These are phyloP conservation scores for Crepidodera aurea DNA, from an alignment of 2,888 invertebrate species.

Conservation along the genomic window DNA sequence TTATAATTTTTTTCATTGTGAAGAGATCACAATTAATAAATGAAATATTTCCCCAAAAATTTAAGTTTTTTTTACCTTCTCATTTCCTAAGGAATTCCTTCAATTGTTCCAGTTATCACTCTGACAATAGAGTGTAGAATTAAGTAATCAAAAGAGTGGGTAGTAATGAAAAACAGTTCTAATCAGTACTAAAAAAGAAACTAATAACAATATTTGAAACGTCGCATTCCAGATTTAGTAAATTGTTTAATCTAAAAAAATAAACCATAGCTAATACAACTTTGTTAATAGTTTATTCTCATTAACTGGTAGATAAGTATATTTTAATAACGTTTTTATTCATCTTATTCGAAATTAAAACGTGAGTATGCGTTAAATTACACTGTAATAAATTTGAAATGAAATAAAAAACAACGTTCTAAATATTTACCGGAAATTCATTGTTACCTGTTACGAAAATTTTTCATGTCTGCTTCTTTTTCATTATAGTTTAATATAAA, in stretches of 20 bases:
- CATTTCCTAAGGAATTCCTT: slow-evolving; percentile 3
- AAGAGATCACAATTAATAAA: too few species aligned
- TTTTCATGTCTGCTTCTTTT: slow-evolving; percentile 32
- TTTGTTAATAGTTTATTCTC: slow-evolving; percentile 26
- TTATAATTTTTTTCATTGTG: too few species aligned
- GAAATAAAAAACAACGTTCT: slow-evolving; percentile 29
- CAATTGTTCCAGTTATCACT: not conserved
- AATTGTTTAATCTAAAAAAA: slow-evolving; percentile 26
- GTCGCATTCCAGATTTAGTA: slow-evolving; percentile 29
- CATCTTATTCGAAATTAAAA: slow-evolving; percentile 37
- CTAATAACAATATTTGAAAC: slow-evolving; percentile 28
- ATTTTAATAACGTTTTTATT: slow-evolving; percentile 41
- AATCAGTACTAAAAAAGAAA: slow-evolving; percentile 23
- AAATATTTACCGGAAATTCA: slow-evolving; percentile 44
- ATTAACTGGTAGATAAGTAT: slow-evolving; percentile 31
- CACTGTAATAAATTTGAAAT: slow-evolving; percentile 38
- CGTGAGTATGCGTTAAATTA: slow-evolving; percentile 44
- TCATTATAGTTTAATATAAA: slow-evolving; percentile 39
- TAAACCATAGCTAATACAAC: slow-evolving; percentile 29
- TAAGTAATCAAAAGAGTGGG: slow-evolving; percentile 10
- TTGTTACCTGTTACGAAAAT: slow-evolving; percentile 42
- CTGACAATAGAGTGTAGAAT: slow-evolving; percentile 16
- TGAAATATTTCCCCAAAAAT: too few species aligned
- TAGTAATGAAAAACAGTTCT: slow-evolving; percentile 11
- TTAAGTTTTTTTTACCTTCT: not conserved